A percentile compares a stretch with the other conserved stretches of the same genome.
These are phyloP conservation scores for Macrotus californicus DNA, from an alignment of 2,113 vertebrate species.

Conservation along the genomic window DNA sequence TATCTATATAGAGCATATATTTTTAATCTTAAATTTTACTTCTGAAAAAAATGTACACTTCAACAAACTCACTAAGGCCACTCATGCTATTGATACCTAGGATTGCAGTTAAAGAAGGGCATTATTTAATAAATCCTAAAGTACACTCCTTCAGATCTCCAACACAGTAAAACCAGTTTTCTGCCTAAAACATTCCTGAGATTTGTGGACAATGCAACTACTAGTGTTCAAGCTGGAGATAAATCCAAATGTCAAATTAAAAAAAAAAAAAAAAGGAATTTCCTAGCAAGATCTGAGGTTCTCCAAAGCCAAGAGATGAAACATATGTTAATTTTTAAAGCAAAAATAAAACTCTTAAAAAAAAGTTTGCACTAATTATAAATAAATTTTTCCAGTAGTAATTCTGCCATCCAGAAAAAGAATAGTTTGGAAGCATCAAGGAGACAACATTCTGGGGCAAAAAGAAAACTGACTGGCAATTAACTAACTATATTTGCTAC, in stretches of 20 bases:
- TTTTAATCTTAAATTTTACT: constrained; percentile 83
- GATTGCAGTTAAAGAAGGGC: constrained; percentile 69
- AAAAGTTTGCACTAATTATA: constrained; percentile 37
- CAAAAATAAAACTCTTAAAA: constrained; percentile 47
- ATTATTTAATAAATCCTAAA: constrained; percentile 71
- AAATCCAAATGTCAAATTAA: constrained; percentile 7
- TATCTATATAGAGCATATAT: constrained; percentile 85
- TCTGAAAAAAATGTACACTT: constrained; percentile 83
- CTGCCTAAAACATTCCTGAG: constrained; percentile 82
- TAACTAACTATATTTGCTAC: neutral
- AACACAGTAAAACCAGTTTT: constrained; percentile 72
- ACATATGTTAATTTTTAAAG: neutral
- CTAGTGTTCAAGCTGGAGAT: neutral
- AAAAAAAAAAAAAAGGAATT: neutral
- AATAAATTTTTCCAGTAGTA: constrained; percentile 49
- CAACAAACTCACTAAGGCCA: constrained; percentile 87
- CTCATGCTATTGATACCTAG: constrained; percentile 86
- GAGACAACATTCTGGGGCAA: neutral
- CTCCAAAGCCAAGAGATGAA: constrained; percentile 25
- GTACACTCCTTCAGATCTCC: constrained; percentile 61
- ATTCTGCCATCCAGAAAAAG: constrained; percentile 28
- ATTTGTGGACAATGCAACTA: constrained; percentile 70
- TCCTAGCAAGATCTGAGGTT: constrained; percentile 1
- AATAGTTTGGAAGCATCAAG: constrained; percentile 6
- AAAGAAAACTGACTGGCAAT: neutral